phyloP scores from a whole-genome alignment of 2,888 invertebrate species.

The Theodoxus fluviatilis region DNA sequence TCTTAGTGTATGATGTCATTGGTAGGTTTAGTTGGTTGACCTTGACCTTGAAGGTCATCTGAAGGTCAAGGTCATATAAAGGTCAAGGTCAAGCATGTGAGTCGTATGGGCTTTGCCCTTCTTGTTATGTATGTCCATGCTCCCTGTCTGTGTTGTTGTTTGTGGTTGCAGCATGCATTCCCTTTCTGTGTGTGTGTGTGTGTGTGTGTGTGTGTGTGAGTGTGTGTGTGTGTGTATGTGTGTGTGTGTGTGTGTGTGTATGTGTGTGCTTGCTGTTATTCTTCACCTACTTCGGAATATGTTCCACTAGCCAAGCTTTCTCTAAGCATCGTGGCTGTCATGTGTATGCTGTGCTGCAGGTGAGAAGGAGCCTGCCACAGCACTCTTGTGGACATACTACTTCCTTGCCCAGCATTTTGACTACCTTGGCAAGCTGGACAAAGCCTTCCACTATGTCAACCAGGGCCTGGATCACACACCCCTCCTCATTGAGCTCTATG shows the following conservation, averaged over 20 bases:
- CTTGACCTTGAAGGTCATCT: too few species aligned
- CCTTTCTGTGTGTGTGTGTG: background rate
- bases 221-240: background rate
- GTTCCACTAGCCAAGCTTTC: background rate
- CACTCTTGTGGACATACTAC: slow-evolving; percentile 93
- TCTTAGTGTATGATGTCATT: too few species aligned
- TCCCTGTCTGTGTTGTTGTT: background rate
- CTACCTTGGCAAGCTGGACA: slow-evolving; percentile 80
- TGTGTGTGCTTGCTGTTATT: background rate
- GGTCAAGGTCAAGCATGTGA: too few species aligned
- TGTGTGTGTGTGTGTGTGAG: background rate
- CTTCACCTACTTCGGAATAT: background rate
- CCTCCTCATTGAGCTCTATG: slow-evolving; percentile 95
- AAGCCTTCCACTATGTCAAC: slow-evolving; percentile 88
- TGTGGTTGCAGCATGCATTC: background rate
- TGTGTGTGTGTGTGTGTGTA: background rate
- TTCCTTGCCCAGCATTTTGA: slow-evolving; percentile 97
- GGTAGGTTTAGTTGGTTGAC: too few species aligned
- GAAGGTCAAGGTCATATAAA: too few species aligned
- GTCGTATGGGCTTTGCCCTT: too few species aligned
- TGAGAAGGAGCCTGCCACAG: slow-evolving; percentile 85
- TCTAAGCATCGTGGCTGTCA: background rate
- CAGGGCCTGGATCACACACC: slow-evolving; percentile 98
- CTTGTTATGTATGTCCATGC: too few species aligned
- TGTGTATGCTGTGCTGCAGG: too few species aligned